Evolutionary conservation across 2,888 invertebrate species (phyloP).

Genomic region (Calameuta filiformis): DNA sequence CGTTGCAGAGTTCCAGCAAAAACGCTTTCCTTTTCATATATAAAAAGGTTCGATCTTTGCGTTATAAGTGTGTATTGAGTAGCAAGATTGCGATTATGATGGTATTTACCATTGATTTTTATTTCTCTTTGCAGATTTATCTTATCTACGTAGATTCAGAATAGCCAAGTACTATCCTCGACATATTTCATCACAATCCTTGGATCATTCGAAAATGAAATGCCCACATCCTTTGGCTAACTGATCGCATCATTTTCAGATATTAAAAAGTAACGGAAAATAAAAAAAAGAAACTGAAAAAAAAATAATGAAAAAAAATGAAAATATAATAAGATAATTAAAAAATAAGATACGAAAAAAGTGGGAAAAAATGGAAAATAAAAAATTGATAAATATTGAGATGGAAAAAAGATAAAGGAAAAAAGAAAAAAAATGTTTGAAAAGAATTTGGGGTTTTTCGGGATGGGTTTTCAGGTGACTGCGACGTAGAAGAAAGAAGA

Average conservation of each 20-base stretch:
- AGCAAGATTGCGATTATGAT: neutral
- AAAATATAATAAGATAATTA: neutral
- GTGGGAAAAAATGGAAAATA: slow-evolving; percentile 3
- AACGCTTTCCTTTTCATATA: slow-evolving; percentile 27
- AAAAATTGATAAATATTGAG: slow-evolving; percentile 1
- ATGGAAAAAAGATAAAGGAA: slow-evolving; percentile 8
- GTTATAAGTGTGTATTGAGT: neutral
- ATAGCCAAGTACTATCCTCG: neutral
- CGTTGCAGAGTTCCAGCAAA: slow-evolving; percentile 51
- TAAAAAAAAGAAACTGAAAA: slow-evolving; percentile 13
- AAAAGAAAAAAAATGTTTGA: slow-evolving; percentile 4
- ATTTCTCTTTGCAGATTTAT: slow-evolving; percentile 25
- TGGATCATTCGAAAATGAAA: neutral
- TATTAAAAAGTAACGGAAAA: slow-evolving; percentile 5
- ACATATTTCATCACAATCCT: neutral
- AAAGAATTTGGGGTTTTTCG: slow-evolving; percentile 9
- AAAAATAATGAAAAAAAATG: slow-evolving; percentile 9
- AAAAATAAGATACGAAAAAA: slow-evolving; percentile 9
- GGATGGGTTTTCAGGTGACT: slow-evolving; percentile 16
- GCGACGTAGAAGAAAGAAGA: slow-evolving; percentile 11
- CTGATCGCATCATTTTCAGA: neutral
- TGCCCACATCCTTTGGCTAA: neutral
- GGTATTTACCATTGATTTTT: slow-evolving; percentile 17
- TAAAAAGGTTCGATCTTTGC: slow-evolving; percentile 30
- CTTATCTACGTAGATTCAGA: neutral